Conservation (phyloP, 2,888 invertebrate species). For the Omphaloscelis lunosa region DNA sequence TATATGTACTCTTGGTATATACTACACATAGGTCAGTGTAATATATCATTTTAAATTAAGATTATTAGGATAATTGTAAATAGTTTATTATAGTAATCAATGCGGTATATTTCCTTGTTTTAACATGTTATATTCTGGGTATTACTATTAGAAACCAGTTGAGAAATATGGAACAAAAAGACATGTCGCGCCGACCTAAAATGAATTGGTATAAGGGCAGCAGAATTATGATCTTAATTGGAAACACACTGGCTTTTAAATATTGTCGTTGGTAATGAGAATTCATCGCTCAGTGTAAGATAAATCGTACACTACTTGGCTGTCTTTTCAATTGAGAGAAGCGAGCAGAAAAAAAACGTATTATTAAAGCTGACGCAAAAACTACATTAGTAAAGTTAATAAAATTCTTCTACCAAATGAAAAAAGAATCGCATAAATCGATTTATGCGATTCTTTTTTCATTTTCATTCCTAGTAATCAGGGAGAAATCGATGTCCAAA, state of each 20-base stretch:
- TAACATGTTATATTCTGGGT: slow-evolving; percentile 17
- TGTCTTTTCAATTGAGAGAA: not conserved
- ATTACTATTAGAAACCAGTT: slow-evolving; percentile 17
- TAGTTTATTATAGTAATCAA: slow-evolving; percentile 28
- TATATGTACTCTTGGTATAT: slow-evolving; percentile 3
- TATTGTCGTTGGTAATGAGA: not conserved
- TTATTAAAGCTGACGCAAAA: too few species aligned
- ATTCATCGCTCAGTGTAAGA: not conserved
- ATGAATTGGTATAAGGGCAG: not conserved
- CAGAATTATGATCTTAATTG: not conserved
- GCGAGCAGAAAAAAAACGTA: too few species aligned
- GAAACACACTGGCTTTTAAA: not conserved
- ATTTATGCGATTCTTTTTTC: too few species aligned
- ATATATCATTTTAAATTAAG: slow-evolving; percentile 7
- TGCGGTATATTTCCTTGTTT: slow-evolving; percentile 12
- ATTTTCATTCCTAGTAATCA: too few species aligned
- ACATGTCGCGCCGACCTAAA: too few species aligned
- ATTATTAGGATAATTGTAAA: slow-evolving; percentile 33
- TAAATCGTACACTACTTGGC: not conserved
- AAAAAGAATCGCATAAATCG: too few species aligned
- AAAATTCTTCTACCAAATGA: too few species aligned
- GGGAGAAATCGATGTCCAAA: too few species aligned
- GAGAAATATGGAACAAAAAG: not conserved
- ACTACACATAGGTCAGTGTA: not conserved
- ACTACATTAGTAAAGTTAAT: too few species aligned